Conservation (phyloP, 2,888 invertebrate species). For the Allygus modestus region DNA sequence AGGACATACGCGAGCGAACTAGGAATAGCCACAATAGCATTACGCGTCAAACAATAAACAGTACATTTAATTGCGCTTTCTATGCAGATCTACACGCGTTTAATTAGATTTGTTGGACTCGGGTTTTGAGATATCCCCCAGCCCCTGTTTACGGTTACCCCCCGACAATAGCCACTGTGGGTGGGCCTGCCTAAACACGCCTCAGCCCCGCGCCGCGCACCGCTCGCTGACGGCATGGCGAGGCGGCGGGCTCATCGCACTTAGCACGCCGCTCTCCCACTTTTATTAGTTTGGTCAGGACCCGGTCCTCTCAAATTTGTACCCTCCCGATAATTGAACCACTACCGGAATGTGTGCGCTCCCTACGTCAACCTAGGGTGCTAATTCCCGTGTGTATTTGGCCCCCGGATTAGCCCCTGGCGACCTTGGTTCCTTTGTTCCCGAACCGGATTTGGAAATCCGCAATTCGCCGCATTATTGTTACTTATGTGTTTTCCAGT, state of each 20-base stretch:
- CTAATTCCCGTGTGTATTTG: conserved; percentile 20
- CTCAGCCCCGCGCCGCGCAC: not conserved
- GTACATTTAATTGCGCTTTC: conserved; percentile 58
- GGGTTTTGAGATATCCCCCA: no score
- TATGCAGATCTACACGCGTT: conserved; percentile 35
- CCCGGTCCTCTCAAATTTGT: conserved; percentile 57
- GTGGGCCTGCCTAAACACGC: conserved; percentile 34
- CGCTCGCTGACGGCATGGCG: not conserved
- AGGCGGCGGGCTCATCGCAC: not conserved
- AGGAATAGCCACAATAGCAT: conserved; percentile 57
- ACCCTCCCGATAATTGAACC: conserved; percentile 58
- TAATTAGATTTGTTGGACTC: conserved; percentile 32
- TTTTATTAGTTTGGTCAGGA: conserved; percentile 54
- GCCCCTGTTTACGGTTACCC: conserved; percentile 19
- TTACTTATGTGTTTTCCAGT: no score
- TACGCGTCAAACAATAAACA: conserved; percentile 60
- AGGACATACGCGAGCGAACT: not conserved
- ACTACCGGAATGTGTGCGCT: conserved; percentile 50
- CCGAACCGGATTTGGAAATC: conserved; percentile 3
- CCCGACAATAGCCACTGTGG: conserved; percentile 29
- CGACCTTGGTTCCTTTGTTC: not conserved
- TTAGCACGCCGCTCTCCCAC: conserved; percentile 16
- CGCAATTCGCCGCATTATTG: not conserved
- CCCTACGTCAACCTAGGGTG: conserved; percentile 7
- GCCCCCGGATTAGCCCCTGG: conserved; percentile 1